These are phyloP conservation scores for Drosophila nigricruria DNA, from an alignment of 2,888 invertebrate species.

Conservation along the genomic window DNA sequence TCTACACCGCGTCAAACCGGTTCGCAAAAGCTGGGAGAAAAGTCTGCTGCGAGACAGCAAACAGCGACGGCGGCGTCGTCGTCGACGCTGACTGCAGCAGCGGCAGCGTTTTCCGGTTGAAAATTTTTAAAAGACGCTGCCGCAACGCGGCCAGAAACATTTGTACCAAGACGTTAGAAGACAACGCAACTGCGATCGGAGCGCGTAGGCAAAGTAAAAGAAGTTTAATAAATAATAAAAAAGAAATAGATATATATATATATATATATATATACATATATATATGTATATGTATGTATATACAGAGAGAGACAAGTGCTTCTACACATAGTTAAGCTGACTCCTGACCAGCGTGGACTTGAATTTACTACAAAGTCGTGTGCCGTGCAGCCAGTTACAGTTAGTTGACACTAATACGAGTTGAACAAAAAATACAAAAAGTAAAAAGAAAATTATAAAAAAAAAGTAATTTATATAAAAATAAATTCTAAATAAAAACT, in stretches of 20 bases:
- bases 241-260: constrained; percentile 16
- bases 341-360: constrained; percentile 38
- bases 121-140: constrained; percentile 86
- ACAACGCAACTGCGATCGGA: constrained; percentile 67
- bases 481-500: constrained; percentile 24
- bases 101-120: constrained; percentile 70
- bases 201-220: constrained; percentile 19
- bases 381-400: constrained; percentile 70
- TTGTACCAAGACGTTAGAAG: constrained; percentile 85
- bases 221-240: constrained; percentile 16
- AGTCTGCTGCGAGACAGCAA: constrained; percentile 37
- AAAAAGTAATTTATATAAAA: constrained; percentile 24
- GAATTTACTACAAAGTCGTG: constrained; percentile 16
- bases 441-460: constrained; percentile 16
- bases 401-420: constrained; percentile 81
- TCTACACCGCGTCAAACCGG: constrained; percentile 59
- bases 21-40: constrained; percentile 56
- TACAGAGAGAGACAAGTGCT: constrained; percentile 18
- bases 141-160: constrained; percentile 84
- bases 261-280: not conserved
- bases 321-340: constrained; percentile 22
- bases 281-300: not conserved
- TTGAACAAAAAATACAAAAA: constrained; percentile 36
- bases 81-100: constrained; percentile 19
- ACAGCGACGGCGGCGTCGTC: constrained; percentile 4